phyloP scores from a whole-genome alignment of 2,888 invertebrate species.

The Ceratothoa steindachneri region DNA sequence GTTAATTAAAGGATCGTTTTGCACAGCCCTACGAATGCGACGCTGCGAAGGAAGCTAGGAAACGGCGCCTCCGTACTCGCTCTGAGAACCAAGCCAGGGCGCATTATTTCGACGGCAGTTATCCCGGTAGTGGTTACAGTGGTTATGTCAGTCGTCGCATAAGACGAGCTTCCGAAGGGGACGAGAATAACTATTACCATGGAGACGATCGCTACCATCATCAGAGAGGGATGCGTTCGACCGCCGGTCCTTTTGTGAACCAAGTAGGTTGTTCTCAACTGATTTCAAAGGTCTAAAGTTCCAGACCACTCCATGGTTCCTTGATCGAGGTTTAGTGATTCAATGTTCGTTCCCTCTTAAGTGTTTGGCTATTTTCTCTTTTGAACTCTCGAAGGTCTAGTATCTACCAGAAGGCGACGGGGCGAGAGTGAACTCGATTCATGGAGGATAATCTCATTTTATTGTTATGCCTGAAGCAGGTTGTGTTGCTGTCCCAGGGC shows the following conservation, averaged over 20 bases:
- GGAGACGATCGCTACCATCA: background rate
- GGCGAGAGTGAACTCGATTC: too few species aligned
- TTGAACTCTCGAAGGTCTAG: too few species aligned
- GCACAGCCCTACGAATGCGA: conserved; percentile 41
- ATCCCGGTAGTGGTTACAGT: background rate
- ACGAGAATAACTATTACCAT: conserved; percentile 4
- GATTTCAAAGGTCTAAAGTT: too few species aligned
- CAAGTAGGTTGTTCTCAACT: too few species aligned
- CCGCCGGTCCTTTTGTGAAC: background rate
- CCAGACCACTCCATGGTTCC: too few species aligned
- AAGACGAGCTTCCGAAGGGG: conserved; percentile 42
- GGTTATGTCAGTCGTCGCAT: conserved; percentile 19
- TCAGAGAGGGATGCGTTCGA: background rate
- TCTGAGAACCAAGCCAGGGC: conserved; percentile 32
- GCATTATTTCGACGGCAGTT: conserved; percentile 6
- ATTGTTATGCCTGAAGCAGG: too few species aligned
- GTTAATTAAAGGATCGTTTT: background rate
- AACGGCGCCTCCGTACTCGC: conserved; percentile 31
- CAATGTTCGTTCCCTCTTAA: background rate
- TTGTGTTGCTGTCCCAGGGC: too few species aligned
- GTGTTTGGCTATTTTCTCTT: background rate
- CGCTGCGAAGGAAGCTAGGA: conserved; percentile 38
- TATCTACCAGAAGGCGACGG: too few species aligned
- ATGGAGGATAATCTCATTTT: too few species aligned
- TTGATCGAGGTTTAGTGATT: background rate